Evolutionary conservation across 2,113 vertebrate genomes (phyloP).

Genomic region (Protobothrops flavoviridis): DNA sequence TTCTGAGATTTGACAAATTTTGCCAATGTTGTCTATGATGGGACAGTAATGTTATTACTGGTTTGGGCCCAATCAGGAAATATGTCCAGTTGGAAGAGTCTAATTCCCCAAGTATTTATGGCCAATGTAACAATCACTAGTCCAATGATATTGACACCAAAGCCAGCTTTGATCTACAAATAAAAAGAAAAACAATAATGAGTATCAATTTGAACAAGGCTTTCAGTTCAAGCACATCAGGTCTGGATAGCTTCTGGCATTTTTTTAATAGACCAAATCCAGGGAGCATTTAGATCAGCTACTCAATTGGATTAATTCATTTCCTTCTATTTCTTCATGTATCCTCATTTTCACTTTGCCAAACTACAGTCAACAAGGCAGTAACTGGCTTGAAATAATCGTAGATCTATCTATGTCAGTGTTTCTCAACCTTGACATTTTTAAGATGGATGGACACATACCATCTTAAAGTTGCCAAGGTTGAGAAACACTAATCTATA

Average conservation of each 20-base stretch:
- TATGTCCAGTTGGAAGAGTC: conserved; percentile 85
- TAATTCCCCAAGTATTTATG: conserved; percentile 93
- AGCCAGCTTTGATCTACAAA: conserved; percentile 91
- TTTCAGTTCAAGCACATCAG: not conserved
- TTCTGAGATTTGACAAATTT: conserved; percentile 27
- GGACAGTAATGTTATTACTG: conserved; percentile 83
- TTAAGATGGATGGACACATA: not conserved
- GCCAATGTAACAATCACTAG: conserved; percentile 92
- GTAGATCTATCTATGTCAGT: not conserved
- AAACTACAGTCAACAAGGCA: not conserved
- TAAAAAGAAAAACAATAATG: conserved; percentile 30
- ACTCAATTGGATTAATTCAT: not conserved
- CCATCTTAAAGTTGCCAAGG: not conserved
- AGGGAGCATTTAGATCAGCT: not conserved
- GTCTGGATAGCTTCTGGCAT: not conserved
- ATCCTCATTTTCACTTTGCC: not conserved
- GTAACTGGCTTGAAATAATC: not conserved
- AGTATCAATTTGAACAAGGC: not conserved
- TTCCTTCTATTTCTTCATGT: not conserved
- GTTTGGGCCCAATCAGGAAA: conserved; percentile 87
- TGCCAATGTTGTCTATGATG: conserved; percentile 37
- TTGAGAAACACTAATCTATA: not conserved
- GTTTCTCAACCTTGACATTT: not conserved
- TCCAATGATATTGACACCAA: conserved; percentile 95
- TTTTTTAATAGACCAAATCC: not conserved